A percentile compares a stretch with the other conserved stretches of the same genome.
phyloP scores from a whole-genome alignment of 2,113 vertebrate species.

The Shinisaurus crocodilurus region DNA sequence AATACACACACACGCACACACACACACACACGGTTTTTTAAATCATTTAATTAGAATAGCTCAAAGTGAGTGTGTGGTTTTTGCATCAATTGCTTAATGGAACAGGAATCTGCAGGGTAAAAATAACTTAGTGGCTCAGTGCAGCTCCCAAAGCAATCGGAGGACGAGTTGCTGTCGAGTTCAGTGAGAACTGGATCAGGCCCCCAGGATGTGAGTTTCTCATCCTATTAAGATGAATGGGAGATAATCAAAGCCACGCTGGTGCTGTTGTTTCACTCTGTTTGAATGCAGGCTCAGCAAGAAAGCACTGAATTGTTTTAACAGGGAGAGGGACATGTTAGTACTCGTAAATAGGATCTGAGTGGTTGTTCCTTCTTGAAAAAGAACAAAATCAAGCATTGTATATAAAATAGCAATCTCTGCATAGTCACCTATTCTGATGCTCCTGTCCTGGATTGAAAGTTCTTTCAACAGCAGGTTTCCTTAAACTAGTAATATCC shows the following conservation, averaged over 20 bases:
- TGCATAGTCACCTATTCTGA: background rate
- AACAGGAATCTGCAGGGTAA: background rate
- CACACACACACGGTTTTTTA: background rate
- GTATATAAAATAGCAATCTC: background rate
- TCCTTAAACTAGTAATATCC: background rate
- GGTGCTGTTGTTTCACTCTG: conserved; percentile 21
- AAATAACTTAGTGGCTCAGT: background rate
- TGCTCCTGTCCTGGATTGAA: background rate
- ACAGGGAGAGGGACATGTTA: conserved; percentile 18
- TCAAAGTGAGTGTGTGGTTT: background rate
- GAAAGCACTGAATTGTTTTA: conserved; percentile 39
- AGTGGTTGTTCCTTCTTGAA: conserved; percentile 39
- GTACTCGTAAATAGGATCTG: conserved; percentile 1
- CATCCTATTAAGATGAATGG: conserved; percentile 33
- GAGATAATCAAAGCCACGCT: conserved; percentile 28
- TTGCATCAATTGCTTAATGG: background rate
- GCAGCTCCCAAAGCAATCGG: background rate
- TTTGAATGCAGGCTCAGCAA: conserved; percentile 33
- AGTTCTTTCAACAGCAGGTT: background rate
- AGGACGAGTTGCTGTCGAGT: conserved; percentile 13
- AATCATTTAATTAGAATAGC: background rate
- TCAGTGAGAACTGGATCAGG: conserved; percentile 14
- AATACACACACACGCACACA: background rate
- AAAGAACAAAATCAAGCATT: background rate
- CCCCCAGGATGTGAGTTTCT: conserved; percentile 40